Conservation (phyloP, 1,140 invertebrate species). For the Panagrolaimus sp. region DNA sequence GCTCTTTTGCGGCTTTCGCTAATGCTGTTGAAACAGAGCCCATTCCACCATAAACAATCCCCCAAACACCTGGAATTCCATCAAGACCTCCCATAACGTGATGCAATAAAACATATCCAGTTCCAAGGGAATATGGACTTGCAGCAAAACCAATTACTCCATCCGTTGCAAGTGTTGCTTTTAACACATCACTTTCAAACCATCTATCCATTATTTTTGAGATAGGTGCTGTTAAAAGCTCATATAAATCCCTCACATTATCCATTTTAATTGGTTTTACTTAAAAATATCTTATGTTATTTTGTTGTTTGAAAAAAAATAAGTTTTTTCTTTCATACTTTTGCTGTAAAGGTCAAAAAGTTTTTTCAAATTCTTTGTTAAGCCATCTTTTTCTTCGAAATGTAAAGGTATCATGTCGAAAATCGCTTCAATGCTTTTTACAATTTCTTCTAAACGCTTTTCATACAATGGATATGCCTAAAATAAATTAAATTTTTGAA, state of each 20-base stretch:
- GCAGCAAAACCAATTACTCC: slow-evolving; percentile 64
- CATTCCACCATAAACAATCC: slow-evolving; percentile 66
- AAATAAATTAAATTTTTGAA: background rate
- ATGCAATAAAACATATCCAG: slow-evolving; percentile 64
- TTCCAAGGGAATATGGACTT: slow-evolving; percentile 62
- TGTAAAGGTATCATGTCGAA: slow-evolving; percentile 61
- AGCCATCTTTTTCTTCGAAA: slow-evolving; percentile 26
- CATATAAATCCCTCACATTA: slow-evolving; percentile 59
- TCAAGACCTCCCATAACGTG: slow-evolving; percentile 66
- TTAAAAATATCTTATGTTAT: slow-evolving; percentile 27
- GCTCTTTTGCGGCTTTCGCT: slow-evolving; percentile 60
- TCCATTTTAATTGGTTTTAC: slow-evolving; percentile 58
- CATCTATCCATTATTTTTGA: slow-evolving; percentile 63
- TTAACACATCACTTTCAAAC: slow-evolving; percentile 66
- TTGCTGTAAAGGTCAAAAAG: slow-evolving; percentile 1
- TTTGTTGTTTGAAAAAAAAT: slow-evolving; percentile 4
- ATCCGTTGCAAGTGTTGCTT: slow-evolving; percentile 66
- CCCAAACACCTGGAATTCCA: slow-evolving; percentile 64
- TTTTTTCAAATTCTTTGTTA: slow-evolving; percentile 7
- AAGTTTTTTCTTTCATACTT: background rate
- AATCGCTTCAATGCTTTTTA: slow-evolving; percentile 61
- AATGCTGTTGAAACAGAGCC: slow-evolving; percentile 64
- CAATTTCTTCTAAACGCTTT: slow-evolving; percentile 60
- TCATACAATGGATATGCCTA: slow-evolving; percentile 62
- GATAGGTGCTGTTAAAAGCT: slow-evolving; percentile 64